These are phyloP conservation scores for Leptinotarsa tumamoca DNA, from an alignment of 2,888 invertebrate genomes.

Conservation along the genomic window DNA sequence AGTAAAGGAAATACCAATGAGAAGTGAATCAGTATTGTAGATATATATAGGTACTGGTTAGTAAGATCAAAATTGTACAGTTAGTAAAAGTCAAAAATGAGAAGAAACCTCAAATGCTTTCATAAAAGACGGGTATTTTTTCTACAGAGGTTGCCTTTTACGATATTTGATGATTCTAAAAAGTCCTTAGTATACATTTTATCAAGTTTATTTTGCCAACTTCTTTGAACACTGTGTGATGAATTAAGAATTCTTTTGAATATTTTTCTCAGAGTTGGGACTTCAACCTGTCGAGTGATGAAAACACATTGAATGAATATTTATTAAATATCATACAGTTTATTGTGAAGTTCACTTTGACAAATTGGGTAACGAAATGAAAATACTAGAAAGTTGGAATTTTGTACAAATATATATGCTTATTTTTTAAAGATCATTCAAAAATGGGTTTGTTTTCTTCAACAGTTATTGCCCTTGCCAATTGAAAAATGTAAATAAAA, in stretches of 20 bases:
- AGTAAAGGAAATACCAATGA: background rate
- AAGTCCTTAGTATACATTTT: background rate
- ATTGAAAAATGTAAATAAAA: conserved; percentile 15
- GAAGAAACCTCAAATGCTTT: background rate
- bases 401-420: conserved; percentile 16
- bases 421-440: background rate
- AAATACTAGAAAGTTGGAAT: conserved; percentile 11
- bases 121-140: conserved; percentile 9
- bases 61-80: conserved; percentile 16
- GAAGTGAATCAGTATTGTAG: background rate
- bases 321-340: background rate
- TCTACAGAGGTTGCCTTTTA: background rate
- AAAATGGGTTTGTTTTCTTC: conserved; percentile 2
- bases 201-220: background rate
- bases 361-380: background rate
- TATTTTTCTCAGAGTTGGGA: background rate
- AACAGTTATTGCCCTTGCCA: conserved; percentile 14
- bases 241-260: background rate
- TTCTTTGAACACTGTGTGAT: background rate
- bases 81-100: background rate
- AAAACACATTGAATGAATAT: background rate
- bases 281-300: background rate
- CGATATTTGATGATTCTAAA: background rate
- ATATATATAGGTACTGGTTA: background rate
- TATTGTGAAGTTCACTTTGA: background rate